Percentiles rank a stretch among this genome's conserved stretches.
phyloP scores from a whole-genome alignment of 2,113 vertebrate species.

The Pandion haliaetus region DNA sequence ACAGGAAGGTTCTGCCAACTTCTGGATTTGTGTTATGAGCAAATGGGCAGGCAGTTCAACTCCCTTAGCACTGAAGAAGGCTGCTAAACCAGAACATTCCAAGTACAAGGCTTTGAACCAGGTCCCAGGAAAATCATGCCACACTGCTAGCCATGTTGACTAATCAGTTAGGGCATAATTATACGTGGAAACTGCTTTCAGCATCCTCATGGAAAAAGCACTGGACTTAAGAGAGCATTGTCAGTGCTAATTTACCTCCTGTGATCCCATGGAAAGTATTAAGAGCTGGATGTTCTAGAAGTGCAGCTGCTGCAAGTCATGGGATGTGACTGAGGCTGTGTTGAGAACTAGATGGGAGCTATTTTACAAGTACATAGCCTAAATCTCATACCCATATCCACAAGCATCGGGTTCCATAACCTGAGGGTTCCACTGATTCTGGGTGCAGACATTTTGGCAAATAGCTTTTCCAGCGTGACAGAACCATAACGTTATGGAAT shows the following conservation, averaged over 20 bases:
- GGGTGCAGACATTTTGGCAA: not conserved
- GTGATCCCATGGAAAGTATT: not conserved
- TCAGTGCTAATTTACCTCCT: not conserved
- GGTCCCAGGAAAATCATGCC: not conserved
- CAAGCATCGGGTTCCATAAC: not conserved
- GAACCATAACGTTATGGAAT: not conserved
- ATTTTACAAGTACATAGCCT: not conserved
- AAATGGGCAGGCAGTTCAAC: not conserved
- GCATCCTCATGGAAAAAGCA: not conserved
- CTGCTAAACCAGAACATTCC: not conserved
- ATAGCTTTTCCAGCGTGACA: not conserved
- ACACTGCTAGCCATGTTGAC: not conserved
- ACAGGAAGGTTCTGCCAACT: not conserved
- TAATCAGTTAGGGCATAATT: not conserved
- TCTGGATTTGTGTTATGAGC: not conserved
- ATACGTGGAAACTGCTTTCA: not conserved
- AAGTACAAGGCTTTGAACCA: not conserved
- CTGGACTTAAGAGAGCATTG: not conserved
- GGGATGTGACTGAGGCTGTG: not conserved
- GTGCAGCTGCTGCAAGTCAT: not conserved
- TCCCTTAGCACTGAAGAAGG: not conserved
- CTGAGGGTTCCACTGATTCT: not conserved
- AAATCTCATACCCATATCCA: not conserved
- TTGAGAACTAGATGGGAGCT: not conserved
- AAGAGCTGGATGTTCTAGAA: not conserved